Percentiles rank a stretch among this genome's conserved stretches.
These are phyloP conservation scores for Cetonia aurata DNA, from an alignment of 2,888 invertebrate species.

Conservation along the genomic window DNA sequence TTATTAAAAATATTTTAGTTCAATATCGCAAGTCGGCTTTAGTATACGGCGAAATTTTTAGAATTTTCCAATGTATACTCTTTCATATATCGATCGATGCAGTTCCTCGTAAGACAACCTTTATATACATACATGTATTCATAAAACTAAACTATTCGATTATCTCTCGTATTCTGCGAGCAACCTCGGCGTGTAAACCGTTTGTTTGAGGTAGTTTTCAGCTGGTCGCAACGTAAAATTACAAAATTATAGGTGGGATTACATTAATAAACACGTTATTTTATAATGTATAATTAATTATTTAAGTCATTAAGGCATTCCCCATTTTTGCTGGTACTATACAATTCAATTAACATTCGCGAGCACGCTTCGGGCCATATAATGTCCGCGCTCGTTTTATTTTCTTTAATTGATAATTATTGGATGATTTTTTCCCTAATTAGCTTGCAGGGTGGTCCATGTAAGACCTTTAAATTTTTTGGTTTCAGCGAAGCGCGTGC, in stretches of 20 bases:
- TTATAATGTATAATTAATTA: conserved; percentile 57
- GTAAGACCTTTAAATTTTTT: conserved; percentile 30
- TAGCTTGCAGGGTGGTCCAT: conserved; percentile 63
- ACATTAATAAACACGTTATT: conserved; percentile 55
- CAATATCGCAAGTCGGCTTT: no score
- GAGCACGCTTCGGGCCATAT: conserved; percentile 44
- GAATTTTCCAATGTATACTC: no score
- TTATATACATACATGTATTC: no score
- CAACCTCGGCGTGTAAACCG: conserved; percentile 1
- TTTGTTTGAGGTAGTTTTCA: conserved; percentile 7
- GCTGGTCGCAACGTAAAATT: conserved; percentile 32
- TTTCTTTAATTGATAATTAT: conserved; percentile 65
- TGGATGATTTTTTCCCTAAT: conserved; percentile 62
- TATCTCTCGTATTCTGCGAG: conserved; percentile 1
- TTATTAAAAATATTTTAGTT: no score
- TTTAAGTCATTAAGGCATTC: conserved; percentile 54
- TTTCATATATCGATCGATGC: no score
- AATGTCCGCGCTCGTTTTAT: conserved; percentile 55
- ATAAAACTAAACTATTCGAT: conserved; percentile 5
- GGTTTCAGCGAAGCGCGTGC: conserved; percentile 25
- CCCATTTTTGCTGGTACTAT: conserved; percentile 51
- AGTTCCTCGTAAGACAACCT: no score
- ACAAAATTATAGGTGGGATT: conserved; percentile 47
- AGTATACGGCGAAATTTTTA: no score
- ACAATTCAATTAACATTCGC: conserved; percentile 59